Evolutionary conservation across 2,113 vertebrate species (phyloP), one percentile per base, ranked within the genome.

Genomic region (Neolamprologus tretocephalus): DNA sequence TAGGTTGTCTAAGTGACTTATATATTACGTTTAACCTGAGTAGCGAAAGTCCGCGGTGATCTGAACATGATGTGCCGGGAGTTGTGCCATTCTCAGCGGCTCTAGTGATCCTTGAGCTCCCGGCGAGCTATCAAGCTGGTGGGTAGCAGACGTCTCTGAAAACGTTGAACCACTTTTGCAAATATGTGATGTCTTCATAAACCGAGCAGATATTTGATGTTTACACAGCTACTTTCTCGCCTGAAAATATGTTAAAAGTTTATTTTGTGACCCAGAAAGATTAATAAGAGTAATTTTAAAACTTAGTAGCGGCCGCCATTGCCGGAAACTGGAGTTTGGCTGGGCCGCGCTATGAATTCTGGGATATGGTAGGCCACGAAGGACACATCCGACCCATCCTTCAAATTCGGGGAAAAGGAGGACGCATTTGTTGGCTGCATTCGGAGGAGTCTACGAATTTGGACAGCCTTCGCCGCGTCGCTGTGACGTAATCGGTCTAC

Each of bases 301-400:
- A 21, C 51, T 21, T 6, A 11, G 19, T 21, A 53, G 19, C 0
- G 0, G 51, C 19, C 1, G 0, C 5, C 1, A 53, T 53, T 53
- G 9, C 0, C 0, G 5, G 51, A 53, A 53, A 53, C 49, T 19
- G 16, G 0, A 19, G 8, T n/a, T 53, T 1, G 9, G 1, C 51
- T n/a, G 49, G 19, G 0, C 19, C 19, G 0, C 2, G 1, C 51
- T 53, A 53, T 21, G 51, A 21, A 54, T 53, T 53, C 51, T 21
- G 51, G 51, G 51, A 54, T 21, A 21, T 6, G n/a, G 2, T 54
- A 0, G 9, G n/a, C 51, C 51, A 53, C 5, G 0, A 54, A 54
- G n/a, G n/a, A 54, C n/a, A 54, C n/a, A 54, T 3, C n/a, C n/a
- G 2, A 21, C 2, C 9, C 51, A 21, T 21, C 10, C 51, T 54